Conservation (phyloP, 2,797 vertebrate genomes). For the Acropternis orthonyx region DNA sequence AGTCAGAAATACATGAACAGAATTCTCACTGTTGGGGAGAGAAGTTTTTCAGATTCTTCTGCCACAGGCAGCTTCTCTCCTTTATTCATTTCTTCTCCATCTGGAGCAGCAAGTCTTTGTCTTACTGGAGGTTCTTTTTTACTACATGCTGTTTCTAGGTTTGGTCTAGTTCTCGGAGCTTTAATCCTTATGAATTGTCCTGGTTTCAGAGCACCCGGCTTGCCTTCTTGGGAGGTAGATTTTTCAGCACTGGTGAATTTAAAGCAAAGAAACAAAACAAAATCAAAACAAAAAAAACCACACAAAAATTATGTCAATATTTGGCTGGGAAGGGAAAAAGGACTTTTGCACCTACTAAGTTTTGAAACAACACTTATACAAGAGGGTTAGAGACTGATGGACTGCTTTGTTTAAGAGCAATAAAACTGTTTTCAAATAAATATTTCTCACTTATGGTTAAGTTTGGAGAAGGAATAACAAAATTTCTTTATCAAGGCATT, state of each 20-base stretch:
- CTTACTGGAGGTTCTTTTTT: conserved; percentile 29
- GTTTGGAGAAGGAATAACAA: neutral
- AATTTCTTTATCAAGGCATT: neutral
- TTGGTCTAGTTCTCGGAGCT: conserved; percentile 67
- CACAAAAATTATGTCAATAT: neutral
- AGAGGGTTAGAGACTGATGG: neutral
- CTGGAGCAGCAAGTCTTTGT: neutral
- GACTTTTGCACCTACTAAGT: neutral
- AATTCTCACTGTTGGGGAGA: conserved; percentile 63
- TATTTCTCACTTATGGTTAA: neutral
- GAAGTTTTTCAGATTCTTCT: neutral
- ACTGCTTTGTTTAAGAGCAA: neutral
- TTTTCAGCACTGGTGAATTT: conserved; percentile 51
- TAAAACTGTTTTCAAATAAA: neutral
- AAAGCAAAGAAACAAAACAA: conserved; percentile 10
- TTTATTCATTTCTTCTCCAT: neutral
- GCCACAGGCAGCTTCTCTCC: neutral
- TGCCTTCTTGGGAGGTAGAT: neutral
- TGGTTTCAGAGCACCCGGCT: neutral
- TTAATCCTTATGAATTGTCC: conserved; percentile 64
- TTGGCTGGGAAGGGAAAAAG: neutral
- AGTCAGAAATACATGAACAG: neutral
- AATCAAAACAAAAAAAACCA: neutral
- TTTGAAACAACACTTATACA: neutral
- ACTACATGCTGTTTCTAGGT: conserved; percentile 53